phyloP scores from a whole-genome alignment of 2,888 invertebrate species.

The Leptinotarsa juncta region DNA sequence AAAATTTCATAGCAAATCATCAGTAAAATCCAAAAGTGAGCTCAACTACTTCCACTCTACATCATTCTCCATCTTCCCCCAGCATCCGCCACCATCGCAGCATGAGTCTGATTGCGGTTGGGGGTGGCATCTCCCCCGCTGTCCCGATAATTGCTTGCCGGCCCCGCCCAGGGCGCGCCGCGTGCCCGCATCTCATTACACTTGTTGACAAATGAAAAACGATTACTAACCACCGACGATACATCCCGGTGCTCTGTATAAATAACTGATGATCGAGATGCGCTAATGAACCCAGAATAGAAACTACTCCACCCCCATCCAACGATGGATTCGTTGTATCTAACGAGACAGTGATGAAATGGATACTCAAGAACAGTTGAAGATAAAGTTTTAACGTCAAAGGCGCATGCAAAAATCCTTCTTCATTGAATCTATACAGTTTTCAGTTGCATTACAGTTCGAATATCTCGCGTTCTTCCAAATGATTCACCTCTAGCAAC shows the following conservation, averaged over 20 bases:
- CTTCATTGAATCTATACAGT: too few species aligned
- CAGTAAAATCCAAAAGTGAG: background rate
- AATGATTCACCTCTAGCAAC: too few species aligned
- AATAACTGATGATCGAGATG: slow-evolving; percentile 26
- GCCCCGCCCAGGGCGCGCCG: slow-evolving; percentile 65
- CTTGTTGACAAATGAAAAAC: slow-evolving; percentile 65
- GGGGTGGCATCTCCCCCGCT: slow-evolving; percentile 59
- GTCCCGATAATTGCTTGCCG: slow-evolving; percentile 63
- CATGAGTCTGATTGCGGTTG: slow-evolving; percentile 29
- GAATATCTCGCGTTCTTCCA: too few species aligned
- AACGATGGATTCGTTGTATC: background rate
- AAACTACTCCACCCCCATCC: slow-evolving; percentile 8
- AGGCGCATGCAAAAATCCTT: too few species aligned
- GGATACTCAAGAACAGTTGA: background rate
- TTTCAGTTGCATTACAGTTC: too few species aligned
- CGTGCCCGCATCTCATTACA: slow-evolving; percentile 67
- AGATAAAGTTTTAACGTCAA: too few species aligned
- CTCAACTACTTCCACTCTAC: background rate
- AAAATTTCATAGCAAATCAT: too few species aligned
- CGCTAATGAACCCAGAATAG: slow-evolving; percentile 38
- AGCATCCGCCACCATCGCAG: slow-evolving; percentile 3
- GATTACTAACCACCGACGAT: slow-evolving; percentile 46
- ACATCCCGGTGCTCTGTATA: slow-evolving; percentile 34
- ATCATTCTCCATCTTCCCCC: background rate
- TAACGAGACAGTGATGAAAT: too few species aligned